Percentiles rank a stretch among this genome's conserved stretches.
Evolutionary conservation across 2,113 vertebrate genomes (phyloP).

Genomic region (Nyctibius bracteatus): DNA sequence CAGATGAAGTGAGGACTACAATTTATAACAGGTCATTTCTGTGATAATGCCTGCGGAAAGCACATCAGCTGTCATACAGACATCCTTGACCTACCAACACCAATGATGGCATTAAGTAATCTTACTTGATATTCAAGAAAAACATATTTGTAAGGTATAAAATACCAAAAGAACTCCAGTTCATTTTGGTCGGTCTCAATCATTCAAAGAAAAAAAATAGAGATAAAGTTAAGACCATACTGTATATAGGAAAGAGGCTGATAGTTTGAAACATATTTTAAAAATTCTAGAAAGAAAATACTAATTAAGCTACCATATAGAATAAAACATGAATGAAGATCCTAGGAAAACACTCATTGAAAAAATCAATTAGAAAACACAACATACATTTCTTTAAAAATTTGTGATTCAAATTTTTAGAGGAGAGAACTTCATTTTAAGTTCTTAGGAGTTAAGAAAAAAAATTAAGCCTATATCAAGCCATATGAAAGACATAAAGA

Average conservation of each 20-base stretch:
- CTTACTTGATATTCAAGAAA: not conserved
- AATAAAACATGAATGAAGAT: not conserved
- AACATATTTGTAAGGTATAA: not conserved
- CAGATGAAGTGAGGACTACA: not conserved
- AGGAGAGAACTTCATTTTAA: not conserved
- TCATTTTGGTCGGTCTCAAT: not conserved
- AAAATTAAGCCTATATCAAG: not conserved
- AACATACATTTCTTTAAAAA: not conserved
- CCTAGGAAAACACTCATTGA: not conserved
- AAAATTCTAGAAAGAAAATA: not conserved
- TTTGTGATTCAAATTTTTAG: not conserved
- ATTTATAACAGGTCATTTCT: not conserved
- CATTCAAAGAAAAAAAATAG: not conserved
- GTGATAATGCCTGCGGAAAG: not conserved
- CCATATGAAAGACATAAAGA: not conserved
- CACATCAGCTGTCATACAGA: not conserved
- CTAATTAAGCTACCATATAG: not conserved
- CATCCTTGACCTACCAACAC: not conserved
- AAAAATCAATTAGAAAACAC: not conserved
- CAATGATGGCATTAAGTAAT: not conserved
- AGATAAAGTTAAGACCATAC: not conserved
- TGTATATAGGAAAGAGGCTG: not conserved
- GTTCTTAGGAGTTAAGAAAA: not conserved
- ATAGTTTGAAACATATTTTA: not conserved
- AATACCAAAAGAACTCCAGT: not conserved